Evolutionary conservation across 1,140 invertebrate species (phyloP), one percentile per base, ranked within the genome.

Genomic region (Whitmania pigra): DNA sequence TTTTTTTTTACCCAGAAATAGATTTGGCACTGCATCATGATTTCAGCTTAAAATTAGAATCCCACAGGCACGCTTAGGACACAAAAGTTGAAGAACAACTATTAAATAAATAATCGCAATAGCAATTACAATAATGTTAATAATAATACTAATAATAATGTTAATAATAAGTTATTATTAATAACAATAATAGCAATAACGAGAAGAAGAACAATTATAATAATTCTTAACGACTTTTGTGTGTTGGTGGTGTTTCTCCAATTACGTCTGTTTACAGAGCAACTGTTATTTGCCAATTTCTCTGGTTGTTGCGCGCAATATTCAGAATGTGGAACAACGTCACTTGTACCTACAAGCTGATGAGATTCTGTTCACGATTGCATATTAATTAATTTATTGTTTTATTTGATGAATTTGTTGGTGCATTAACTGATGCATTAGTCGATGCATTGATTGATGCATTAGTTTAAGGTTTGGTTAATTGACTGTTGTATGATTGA

Each of bases 401-500:
- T 9, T 60, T 17, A 9, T 7, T 60, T 60, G n/a, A 60, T 60
- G n/a, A 6, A 60, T 60, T 60, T 5, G 27, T 60, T 60, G n/a
- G 4, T 60, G n/a, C 27, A 60, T 60, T 60, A 9, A 60, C 17
- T 60, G 2, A 17, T 63, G 22, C 57, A 17, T 63, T 63, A 13
- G 22, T 63, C 22, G 22, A 63, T 63, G 22, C 15, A 63, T 63
- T 63, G 22, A 63, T 63, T 63, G 22, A 63, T 63, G 22, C 57
- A 17, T n/a, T 63, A 7, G 1, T 63, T 13, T 31, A 17, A 15
- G n/a, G 5, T 7, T 63, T 63, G 22, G 1, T 63, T 13, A 7
- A 63, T 63, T 13, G 11, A 63, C 18, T 63, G 22, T 13, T 63
- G n/a, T 13, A 7, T 63, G 22, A 63, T 63, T 63, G 29, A n/a